A percentile compares a stretch with the other conserved stretches of the same genome.
Conservation (phyloP, 2,113 vertebrate species). For the Clupea harengus region DNA sequence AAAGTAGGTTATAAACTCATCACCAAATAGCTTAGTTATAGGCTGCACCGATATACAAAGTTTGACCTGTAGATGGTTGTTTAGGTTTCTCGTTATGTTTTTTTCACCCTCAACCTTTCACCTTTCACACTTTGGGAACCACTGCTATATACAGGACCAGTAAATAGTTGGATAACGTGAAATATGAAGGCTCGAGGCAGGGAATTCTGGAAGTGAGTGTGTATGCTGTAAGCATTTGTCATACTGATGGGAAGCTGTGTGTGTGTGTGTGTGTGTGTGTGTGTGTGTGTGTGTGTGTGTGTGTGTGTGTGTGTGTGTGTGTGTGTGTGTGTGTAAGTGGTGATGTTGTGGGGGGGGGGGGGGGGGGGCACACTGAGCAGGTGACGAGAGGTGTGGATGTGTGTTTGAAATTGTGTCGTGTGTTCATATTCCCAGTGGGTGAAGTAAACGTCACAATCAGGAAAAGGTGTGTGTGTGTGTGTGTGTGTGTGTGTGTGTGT, state of each 20-base stretch:
- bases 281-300: constrained; percentile 5
- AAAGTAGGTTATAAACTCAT: no score
- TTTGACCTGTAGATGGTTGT: no score
- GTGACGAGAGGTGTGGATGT: no score
- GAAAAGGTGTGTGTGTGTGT: background rate
- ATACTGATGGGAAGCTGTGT: background rate
- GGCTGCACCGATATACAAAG: no score
- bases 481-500: constrained; percentile 29
- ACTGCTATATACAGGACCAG: no score
- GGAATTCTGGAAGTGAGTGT: background rate
- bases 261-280: background rate
- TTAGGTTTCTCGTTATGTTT: no score
- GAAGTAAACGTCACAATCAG: background rate
- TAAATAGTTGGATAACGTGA: background rate
- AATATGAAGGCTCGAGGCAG: background rate
- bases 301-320: background rate
- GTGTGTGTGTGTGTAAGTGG: background rate
- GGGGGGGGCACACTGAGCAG: no score
- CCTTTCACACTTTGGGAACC: no score
- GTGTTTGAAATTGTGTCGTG: no score
- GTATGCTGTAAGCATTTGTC: background rate
- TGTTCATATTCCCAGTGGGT: no score
- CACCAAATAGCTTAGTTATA: no score
- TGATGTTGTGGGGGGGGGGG: background rate
- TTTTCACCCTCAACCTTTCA: no score